Evolutionary conservation across 2,888 invertebrate genomes (phyloP).

Genomic region (Apomyelois bistriatella): DNA sequence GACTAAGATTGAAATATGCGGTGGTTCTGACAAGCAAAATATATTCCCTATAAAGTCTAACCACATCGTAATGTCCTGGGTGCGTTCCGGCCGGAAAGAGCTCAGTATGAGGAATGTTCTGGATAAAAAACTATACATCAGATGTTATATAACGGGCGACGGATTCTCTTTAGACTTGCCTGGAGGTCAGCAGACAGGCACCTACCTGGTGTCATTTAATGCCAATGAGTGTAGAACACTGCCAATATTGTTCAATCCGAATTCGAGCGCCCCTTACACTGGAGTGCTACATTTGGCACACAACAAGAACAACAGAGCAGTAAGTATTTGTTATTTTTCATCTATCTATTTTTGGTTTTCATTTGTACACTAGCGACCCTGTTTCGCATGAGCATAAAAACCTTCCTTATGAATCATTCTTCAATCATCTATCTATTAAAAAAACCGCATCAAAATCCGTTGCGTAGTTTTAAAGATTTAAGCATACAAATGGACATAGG

Average conservation of each 20-base stretch:
- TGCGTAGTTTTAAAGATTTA: too few relatives aligned
- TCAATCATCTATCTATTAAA: too few relatives aligned
- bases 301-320: conserved; percentile 63
- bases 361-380: too few relatives aligned
- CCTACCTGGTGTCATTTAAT: conserved; percentile 49
- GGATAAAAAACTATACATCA: conserved; percentile 53
- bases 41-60: conserved; percentile 64
- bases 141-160: conserved; percentile 61
- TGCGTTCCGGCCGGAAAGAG: conserved; percentile 57
- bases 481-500: too few relatives aligned
- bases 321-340: conserved; percentile 23
- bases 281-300: conserved; percentile 52
- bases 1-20: conserved; percentile 44
- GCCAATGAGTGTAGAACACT: conserved; percentile 55
- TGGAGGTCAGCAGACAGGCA: conserved; percentile 48
- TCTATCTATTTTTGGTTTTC: too few relatives aligned
- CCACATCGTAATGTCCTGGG: conserved; percentile 54
- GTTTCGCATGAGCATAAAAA: too few relatives aligned
- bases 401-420: too few relatives aligned
- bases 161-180: conserved; percentile 61
- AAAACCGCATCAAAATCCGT: too few relatives aligned
- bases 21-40: conserved; percentile 49
- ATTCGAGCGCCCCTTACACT: conserved; percentile 38
- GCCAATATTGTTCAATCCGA: conserved; percentile 53
- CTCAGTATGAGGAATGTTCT: conserved; percentile 59